A percentile compares a stretch with the other conserved stretches of the same genome.
Evolutionary conservation across 2,113 vertebrate genomes (phyloP).

Genomic region (Corythoichthys intestinalis): DNA sequence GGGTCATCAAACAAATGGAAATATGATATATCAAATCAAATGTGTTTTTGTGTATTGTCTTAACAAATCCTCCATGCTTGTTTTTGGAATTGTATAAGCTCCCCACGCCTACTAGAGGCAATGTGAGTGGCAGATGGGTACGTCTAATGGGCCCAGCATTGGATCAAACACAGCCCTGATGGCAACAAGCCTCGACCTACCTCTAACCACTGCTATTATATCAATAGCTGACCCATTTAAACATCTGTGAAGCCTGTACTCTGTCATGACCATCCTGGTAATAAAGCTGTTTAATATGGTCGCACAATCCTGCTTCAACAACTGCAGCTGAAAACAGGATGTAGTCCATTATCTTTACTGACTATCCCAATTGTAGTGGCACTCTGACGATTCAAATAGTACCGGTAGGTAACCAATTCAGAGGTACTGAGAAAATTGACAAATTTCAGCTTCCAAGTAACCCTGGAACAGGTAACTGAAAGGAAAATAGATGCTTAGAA

Average conservation of each 20-base stretch:
- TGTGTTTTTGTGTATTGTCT: background rate
- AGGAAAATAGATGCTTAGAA: background rate
- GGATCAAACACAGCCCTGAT: conserved; percentile 18
- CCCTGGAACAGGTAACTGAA: background rate
- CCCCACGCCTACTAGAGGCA: conserved; percentile 3
- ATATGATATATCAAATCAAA: background rate
- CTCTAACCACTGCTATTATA: background rate
- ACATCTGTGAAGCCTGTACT: conserved; percentile 32
- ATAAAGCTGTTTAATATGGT: conserved; percentile 36
- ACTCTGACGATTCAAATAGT: background rate
- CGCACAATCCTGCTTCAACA: conserved; percentile 25
- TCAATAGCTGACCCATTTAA: conserved; percentile 40
- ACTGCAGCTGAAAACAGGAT: conserved; percentile 21
- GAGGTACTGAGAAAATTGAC: background rate
- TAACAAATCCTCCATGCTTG: background rate
- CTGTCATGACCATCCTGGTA: conserved; percentile 5
- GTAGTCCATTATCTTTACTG: conserved; percentile 6
- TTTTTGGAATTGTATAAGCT: background rate
- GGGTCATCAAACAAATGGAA: background rate
- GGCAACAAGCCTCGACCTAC: background rate
- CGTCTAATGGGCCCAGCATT: conserved; percentile 16
- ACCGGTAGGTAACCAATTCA: background rate
- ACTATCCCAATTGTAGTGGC: background rate
- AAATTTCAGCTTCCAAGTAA: background rate
- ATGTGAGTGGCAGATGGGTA: conserved; percentile 36